A percentile compares a stretch with the other conserved stretches of the same genome.
Evolutionary conservation across 1,140 invertebrate species (phyloP).

Genomic region (Zaprionus africanus): DNA sequence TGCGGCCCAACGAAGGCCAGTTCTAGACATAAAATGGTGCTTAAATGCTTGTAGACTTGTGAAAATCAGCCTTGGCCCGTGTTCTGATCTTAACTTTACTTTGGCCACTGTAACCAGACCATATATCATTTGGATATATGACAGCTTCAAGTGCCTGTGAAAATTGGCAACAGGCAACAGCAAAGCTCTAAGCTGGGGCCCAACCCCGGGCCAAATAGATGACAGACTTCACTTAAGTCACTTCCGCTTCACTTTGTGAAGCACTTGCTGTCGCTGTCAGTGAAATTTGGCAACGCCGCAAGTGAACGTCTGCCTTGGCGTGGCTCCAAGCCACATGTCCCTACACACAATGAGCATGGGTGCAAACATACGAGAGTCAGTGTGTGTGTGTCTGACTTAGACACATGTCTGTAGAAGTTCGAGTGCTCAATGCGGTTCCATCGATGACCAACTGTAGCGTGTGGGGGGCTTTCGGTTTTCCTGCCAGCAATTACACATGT

Average conservation of each 20-base stretch:
- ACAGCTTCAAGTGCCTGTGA: conserved; percentile 46
- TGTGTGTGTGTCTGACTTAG: background rate
- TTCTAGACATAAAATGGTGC: background rate
- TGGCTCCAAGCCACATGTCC: conserved; percentile 30
- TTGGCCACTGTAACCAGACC: conserved; percentile 37
- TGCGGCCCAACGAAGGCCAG: background rate
- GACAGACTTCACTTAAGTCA: conserved; percentile 59
- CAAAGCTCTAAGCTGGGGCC: background rate
- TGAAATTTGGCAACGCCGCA: conserved; percentile 73
- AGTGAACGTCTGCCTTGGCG: conserved; percentile 67
- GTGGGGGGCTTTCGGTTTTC: conserved; percentile 60
- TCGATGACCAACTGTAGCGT: conserved; percentile 71
- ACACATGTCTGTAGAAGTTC: conserved; percentile 8
- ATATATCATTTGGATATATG: conserved; percentile 61
- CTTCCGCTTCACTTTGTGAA: conserved; percentile 74
- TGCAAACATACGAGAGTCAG: background rate
- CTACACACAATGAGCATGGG: conserved; percentile 6
- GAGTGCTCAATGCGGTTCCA: conserved; percentile 63
- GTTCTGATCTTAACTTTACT: conserved; percentile 27
- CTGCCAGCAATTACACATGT: conserved; percentile 60
- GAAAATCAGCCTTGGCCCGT: conserved; percentile 48
- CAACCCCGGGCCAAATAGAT: background rate
- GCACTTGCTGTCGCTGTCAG: conserved; percentile 49
- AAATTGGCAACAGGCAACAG: conserved; percentile 45
- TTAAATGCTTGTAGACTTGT: conserved; percentile 1